Conservation (phyloP, 2,113 vertebrate genomes). For the Gobio gobio region DNA sequence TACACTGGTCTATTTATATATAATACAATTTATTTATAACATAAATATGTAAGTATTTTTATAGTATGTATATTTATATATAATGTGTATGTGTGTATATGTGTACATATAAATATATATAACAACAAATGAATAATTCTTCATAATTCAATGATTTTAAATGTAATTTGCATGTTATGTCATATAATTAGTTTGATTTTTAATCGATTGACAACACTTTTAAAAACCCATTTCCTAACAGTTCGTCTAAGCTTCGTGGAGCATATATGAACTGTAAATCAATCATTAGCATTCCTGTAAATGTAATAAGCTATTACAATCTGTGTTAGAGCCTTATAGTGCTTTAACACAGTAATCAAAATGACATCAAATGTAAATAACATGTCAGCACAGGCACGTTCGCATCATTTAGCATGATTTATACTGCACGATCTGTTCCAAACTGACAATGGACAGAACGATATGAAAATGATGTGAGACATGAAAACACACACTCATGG, state of each 20-base stretch:
- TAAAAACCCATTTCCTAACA: background rate
- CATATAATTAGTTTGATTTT: background rate
- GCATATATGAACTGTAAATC: conserved; percentile 1
- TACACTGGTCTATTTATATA: background rate
- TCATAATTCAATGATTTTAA: too few species aligned
- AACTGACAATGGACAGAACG: background rate
- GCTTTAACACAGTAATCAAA: conserved; percentile 8
- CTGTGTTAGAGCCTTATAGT: background rate
- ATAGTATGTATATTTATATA: too few species aligned
- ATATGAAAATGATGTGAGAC: conserved; percentile 19
- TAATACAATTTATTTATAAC: background rate
- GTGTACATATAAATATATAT: background rate
- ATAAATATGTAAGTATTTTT: too few species aligned
- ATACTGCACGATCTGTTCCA: background rate
- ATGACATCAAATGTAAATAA: conserved; percentile 13
- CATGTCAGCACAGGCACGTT: background rate
- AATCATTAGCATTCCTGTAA: conserved; percentile 9
- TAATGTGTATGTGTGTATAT: too few species aligned
- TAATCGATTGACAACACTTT: background rate
- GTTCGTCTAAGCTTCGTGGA: background rate
- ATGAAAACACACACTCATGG: background rate
- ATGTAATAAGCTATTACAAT: conserved; percentile 4
- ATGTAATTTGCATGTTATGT: background rate
- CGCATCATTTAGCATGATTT: conserved; percentile 10
- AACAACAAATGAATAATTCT: too few species aligned